Evolutionary conservation across 2,113 vertebrate species (phyloP), one percentile per base, ranked within the genome.

Genomic region (Larimichthys crocea): DNA sequence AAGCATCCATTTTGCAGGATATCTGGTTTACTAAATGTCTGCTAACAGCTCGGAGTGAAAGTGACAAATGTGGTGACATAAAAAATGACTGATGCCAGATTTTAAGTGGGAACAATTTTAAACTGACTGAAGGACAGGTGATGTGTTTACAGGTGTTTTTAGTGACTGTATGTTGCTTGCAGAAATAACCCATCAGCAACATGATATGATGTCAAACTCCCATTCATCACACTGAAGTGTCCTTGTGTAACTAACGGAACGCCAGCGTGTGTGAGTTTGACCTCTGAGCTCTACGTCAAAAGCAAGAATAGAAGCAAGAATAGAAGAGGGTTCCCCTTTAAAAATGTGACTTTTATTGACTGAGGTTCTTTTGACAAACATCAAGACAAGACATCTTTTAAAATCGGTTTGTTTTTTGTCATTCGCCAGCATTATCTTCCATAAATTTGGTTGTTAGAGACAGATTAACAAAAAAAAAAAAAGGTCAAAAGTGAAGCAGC

Each of bases 21-120:
- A 62, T 72, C 48, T 80, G 63, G 20, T 69, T 48, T 56, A 2
- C 55, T 86, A 71, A 63, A 81, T 0, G 24, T 12, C 59, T 22
- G 75, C 56, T 74, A 80, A 74, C 82, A 88, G 79, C 64, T 82
- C 65, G 26, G 59, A 44, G 74, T 66, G 79, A 73, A 69, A 61
- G 68, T 77, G 62, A 62, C 57, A 69, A n/a, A 55, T 67, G 69
- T 52, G 59, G 7, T 77, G 78, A 84, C 44, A 78, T 60, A 4
- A 76, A 69, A 49, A 65, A 66, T 53, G 63, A n/a, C 71, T 52
- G 20, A 4, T 3, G 40, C 14, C 46, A 48, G 60, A 76, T 62
- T 75, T 87, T 59, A 77, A 64, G 64, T 14, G 19, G 48, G 19
- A 68, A 14, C 50, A 26, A 11, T 70, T 85, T 80, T 80, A 40